These are phyloP conservation scores for Ectobius pallidus DNA, from an alignment of 2,888 invertebrate genomes.

Conservation along the genomic window DNA sequence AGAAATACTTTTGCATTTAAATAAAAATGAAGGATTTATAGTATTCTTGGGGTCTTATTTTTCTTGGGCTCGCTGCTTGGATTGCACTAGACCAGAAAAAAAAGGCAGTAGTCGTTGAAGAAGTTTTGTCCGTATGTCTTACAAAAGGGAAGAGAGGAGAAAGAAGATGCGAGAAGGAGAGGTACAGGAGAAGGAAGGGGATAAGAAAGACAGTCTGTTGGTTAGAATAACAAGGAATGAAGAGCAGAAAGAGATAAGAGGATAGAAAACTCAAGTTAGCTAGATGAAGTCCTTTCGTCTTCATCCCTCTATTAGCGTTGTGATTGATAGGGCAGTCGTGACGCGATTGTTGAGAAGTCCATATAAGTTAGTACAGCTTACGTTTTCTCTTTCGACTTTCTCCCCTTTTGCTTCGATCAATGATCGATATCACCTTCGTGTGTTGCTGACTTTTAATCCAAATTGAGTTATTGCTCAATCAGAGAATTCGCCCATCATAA, in stretches of 20 bases:
- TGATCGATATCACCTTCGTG: not conserved
- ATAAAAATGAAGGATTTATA: not conserved
- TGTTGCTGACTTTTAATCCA: not conserved
- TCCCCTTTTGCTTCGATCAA: not conserved
- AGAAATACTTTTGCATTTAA: not conserved
- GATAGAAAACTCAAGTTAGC: not conserved
- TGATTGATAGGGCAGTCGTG: slow-evolving; percentile 1
- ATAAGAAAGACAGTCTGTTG: not conserved
- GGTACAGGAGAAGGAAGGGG: not conserved
- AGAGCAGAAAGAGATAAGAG: not conserved
- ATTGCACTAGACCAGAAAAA: not conserved
- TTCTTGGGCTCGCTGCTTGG: not conserved
- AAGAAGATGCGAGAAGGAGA: not conserved
- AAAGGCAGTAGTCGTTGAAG: not conserved
- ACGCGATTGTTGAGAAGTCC: not conserved
- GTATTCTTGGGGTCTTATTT: not conserved
- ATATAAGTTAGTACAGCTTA: not conserved
- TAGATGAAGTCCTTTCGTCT: not conserved
- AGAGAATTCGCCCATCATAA: not conserved
- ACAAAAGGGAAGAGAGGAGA: not conserved
- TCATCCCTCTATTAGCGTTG: slow-evolving; percentile 3
- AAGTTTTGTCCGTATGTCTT: too few species aligned
- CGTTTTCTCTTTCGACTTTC: not conserved
- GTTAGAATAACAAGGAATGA: not conserved
- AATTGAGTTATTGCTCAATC: not conserved